A percentile compares a stretch with the other conserved stretches of the same genome.
Conservation (phyloP, 2,888 invertebrate genomes). For the Cheilosia vulpina region DNA sequence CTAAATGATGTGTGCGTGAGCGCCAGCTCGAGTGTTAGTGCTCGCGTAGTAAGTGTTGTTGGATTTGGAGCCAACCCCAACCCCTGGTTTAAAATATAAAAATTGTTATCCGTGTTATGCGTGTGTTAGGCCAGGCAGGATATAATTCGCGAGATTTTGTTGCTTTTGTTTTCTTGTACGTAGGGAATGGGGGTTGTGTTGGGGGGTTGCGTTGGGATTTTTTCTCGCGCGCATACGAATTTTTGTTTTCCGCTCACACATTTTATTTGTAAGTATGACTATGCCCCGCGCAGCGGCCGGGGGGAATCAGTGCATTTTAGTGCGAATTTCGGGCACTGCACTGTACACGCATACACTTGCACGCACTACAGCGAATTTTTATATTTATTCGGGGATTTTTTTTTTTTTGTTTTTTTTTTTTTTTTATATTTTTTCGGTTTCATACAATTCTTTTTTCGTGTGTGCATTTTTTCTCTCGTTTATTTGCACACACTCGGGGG, state of each 20-base stretch:
- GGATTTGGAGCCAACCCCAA: slow-evolving; percentile 30
- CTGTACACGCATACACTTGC: slow-evolving; percentile 75
- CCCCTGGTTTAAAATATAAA: slow-evolving; percentile 62
- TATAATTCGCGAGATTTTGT: slow-evolving; percentile 57
- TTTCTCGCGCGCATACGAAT: slow-evolving; percentile 67
- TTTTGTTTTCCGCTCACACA: slow-evolving; percentile 73
- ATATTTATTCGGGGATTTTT: slow-evolving; percentile 80
- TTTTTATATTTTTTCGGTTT: slow-evolving; percentile 42
- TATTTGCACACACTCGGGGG: slow-evolving; percentile 72
- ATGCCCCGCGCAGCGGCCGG: slow-evolving; percentile 6
- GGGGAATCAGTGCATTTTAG: slow-evolving; percentile 41
- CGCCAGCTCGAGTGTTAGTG: slow-evolving; percentile 70
- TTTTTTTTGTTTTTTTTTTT: slow-evolving; percentile 45
- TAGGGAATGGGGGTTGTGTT: slow-evolving; percentile 50
- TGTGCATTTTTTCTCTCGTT: slow-evolving; percentile 74
- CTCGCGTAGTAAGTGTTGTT: slow-evolving; percentile 68
- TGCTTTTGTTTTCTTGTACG: slow-evolving; percentile 18
- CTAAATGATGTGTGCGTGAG: slow-evolving; percentile 78
- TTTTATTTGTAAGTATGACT: slow-evolving; percentile 55
- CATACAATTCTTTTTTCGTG: slow-evolving; percentile 72
- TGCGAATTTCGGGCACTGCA: slow-evolving; percentile 66
- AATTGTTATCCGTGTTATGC: slow-evolving; percentile 74
- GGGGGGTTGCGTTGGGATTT: slow-evolving; percentile 47
- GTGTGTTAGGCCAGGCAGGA: slow-evolving; percentile 72
- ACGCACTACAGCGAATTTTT: slow-evolving; percentile 77